Evolutionary conservation across 1,140 invertebrate genomes (phyloP), one percentile per base, ranked within the genome.

Genomic region (Apis cerana): DNA sequence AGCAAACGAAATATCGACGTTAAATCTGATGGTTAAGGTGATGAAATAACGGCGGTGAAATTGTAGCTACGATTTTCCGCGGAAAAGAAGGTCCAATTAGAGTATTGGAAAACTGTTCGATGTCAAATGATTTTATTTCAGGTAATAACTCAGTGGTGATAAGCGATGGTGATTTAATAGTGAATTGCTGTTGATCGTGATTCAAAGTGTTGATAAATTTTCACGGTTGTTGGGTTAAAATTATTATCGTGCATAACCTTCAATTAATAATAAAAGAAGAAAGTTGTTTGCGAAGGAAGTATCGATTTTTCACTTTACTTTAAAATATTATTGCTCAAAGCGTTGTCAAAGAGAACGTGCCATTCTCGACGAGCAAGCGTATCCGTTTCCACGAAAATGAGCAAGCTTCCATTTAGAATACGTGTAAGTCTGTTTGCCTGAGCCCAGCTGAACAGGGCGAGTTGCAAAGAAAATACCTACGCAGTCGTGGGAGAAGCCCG

Each of bases 381-480:
- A 58, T 50, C 17, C 62, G 15, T 54, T 81, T 79, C 67, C 75
- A 48, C 52, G 62, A 23, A 79, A 79, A 70, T 71, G 65, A 83
- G 50, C 75, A 69, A n/a, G 33, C 17, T 58, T 54, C 59, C 67
- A 43, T 78, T 70, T 83, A 64, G 68, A 15, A 21, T 17, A 17
- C 50, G 48, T 23, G 54, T 83, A 83, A 86, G 81, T 87, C 74
- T 87, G 85, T 84, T 87, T 80, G 76, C 62, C 58, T 56, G 43
- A 27, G 27, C 27, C 81, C 17, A 15, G 58, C 54, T 50, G 85
- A 80, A 76, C 71, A 48, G 54, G n/a, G 82, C 56, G 74, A 59
- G 84, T 68, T 65, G 80, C 58, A 86, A 83, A 64, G 80, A 86
- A 86, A 87, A 87, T 82, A 87, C 54, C 58, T 61, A 43, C 52